phyloP scores from a whole-genome alignment of 2,113 vertebrate species.

The Fregetta grallaria region DNA sequence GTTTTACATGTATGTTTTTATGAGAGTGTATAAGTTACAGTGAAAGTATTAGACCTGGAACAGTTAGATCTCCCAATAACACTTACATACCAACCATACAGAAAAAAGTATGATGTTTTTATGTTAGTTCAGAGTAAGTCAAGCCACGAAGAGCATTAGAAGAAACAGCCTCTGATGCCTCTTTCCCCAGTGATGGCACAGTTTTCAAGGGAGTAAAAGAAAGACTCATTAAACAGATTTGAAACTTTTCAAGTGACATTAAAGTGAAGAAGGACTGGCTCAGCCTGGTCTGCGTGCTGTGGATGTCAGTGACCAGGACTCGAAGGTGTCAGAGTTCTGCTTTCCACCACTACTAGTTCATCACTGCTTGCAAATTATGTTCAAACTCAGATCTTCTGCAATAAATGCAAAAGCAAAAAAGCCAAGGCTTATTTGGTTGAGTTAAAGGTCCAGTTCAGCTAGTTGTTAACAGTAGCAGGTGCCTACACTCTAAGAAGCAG shows the following conservation, averaged over 20 bases:
- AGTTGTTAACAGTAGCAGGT: background rate
- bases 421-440: background rate
- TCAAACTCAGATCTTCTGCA: background rate
- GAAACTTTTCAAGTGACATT: background rate
- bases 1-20: background rate
- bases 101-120: background rate
- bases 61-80: background rate
- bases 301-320: background rate
- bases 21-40: background rate
- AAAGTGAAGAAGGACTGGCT: background rate
- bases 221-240: background rate
- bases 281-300: background rate
- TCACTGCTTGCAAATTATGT: background rate
- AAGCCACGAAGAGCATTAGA: background rate
- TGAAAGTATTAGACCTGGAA: background rate
- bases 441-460: background rate
- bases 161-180: background rate
- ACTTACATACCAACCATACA: background rate
- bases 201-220: background rate
- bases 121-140: background rate
- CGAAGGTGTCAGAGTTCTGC: background rate
- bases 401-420: background rate
- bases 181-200: background rate
- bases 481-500: background rate
- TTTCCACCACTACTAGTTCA: fast-evolving